Base-by-base conservation (phyloP, 2,888 invertebrate species). In the Chymomyza caudatula region DNA sequence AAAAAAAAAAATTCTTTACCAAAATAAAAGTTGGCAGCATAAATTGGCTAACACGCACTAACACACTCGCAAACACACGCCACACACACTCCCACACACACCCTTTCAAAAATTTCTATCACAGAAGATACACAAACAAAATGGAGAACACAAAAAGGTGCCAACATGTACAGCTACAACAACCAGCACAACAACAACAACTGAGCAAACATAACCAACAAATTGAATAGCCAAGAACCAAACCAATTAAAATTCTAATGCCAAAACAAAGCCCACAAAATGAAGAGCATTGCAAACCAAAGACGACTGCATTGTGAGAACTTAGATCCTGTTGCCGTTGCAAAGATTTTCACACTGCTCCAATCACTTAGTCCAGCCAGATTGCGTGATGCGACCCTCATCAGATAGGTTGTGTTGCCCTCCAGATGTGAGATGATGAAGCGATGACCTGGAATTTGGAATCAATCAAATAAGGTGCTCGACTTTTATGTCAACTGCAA, bases 301-400 rank as follows among this genome's bases (percentile, higher is more conserved):
- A 37, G 29, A 37, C 29, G 1, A 37, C 44, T 17, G 44, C 2
- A 17, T 4, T 6, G 8, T 8, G 8, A 37, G 11, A 51, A 20
- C 51, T 51, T 3, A 3, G 74, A 56, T 55, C 80, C 88, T 5
- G 76, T 71, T 13, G 88, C 74, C 8, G 91, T 90, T 55, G 82
- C 82, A 58, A 90, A 90, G 22, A 74, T 85, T 72, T 86, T 87
- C 60, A 89, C 88, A n/a, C 75, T 76, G 29, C 89, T 89, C 89
- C 89, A 90, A 67, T 91, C 90, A 63, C 91, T 90, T n/a, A 92
- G 86, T 20, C 93, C 93, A 15, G 93, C 93, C 23, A 90, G 84
- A 83, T 93, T 93, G 57, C 89, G 89, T 0, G 92, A 91, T 47
- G 93, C 92, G 1, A 91, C 92, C 37, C 91, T 88, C 72, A 93